Evolutionary conservation across 2,113 vertebrate species (phyloP).

Genomic region (Cisticola juncidis): DNA sequence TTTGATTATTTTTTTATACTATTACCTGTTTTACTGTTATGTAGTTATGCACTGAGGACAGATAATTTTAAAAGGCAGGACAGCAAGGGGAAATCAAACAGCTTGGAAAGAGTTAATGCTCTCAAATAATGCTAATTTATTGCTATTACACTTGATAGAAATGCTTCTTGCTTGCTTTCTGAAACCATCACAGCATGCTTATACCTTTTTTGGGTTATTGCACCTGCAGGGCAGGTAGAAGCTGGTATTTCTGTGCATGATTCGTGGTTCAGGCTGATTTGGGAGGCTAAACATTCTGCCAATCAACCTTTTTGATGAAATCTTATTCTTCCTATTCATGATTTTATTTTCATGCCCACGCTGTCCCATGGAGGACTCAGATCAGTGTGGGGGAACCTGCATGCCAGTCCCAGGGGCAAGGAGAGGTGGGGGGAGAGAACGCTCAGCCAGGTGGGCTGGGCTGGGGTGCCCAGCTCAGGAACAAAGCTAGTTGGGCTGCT

Average conservation of each 20-base stretch:
- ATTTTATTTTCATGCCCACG: not conserved
- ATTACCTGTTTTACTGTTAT: not conserved
- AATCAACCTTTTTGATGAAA: not conserved
- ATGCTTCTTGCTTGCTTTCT: not conserved
- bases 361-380: not conserved
- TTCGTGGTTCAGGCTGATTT: not conserved
- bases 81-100: not conserved
- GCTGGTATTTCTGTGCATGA: not conserved
- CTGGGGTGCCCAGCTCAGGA: accelerated
- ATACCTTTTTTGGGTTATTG: not conserved
- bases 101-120: not conserved
- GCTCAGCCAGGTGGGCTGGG: accelerated
- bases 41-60: not conserved
- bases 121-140: not conserved
- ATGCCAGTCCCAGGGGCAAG: accelerated
- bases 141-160: not conserved
- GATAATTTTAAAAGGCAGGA: not conserved
- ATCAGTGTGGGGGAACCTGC: accelerated
- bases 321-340: not conserved
- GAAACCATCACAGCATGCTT: not conserved
- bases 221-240: not conserved
- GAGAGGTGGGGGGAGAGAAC: not conserved
- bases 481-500: not conserved
- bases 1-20: not conserved
- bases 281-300: not conserved